A percentile compares a stretch with the other conserved stretches of the same genome.
Evolutionary conservation across 2,888 invertebrate species (phyloP).

Genomic region (Pollenia angustigena): DNA sequence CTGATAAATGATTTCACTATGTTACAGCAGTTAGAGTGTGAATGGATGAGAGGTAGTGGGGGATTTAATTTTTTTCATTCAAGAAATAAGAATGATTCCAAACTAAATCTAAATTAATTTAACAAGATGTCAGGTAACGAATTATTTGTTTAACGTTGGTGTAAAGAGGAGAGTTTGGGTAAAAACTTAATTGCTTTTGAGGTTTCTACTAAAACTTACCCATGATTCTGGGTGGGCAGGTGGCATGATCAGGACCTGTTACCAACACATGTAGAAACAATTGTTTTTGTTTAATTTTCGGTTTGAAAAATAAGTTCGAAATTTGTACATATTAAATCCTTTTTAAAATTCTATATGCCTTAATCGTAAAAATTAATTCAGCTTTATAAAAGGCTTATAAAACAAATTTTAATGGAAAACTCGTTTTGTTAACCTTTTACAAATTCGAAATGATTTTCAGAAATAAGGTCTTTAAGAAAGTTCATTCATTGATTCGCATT

Average conservation of each 20-base stretch:
- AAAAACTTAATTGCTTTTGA: conserved; percentile 38
- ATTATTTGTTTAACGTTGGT: not conserved
- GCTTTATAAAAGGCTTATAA: too few relatives aligned
- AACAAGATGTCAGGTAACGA: not conserved
- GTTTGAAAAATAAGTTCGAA: conserved; percentile 59
- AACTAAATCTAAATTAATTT: conserved; percentile 9
- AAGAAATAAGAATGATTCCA: not conserved
- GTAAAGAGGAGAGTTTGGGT: not conserved
- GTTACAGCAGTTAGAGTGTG: conserved; percentile 7
- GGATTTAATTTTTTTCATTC: conserved; percentile 13
- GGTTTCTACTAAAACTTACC: conserved; percentile 80
- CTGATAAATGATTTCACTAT: not conserved
- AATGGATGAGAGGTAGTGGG: conserved; percentile 8
- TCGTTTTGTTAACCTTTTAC: too few relatives aligned
- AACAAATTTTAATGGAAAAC: too few relatives aligned
- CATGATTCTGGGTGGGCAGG: conserved; percentile 84
- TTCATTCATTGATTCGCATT: conserved; percentile 24
- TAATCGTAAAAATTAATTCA: not conserved
- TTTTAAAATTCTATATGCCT: conserved; percentile 14
- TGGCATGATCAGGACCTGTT: conserved; percentile 84
- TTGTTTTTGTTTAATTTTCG: conserved; percentile 65
- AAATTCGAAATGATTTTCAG: too few relatives aligned
- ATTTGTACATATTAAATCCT: conserved; percentile 35
- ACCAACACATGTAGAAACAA: conserved; percentile 63
- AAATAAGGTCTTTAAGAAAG: too few relatives aligned